These are phyloP conservation scores for Rhynchomys soricoides DNA, from an alignment of 2,113 vertebrate species.

Conservation along the genomic window DNA sequence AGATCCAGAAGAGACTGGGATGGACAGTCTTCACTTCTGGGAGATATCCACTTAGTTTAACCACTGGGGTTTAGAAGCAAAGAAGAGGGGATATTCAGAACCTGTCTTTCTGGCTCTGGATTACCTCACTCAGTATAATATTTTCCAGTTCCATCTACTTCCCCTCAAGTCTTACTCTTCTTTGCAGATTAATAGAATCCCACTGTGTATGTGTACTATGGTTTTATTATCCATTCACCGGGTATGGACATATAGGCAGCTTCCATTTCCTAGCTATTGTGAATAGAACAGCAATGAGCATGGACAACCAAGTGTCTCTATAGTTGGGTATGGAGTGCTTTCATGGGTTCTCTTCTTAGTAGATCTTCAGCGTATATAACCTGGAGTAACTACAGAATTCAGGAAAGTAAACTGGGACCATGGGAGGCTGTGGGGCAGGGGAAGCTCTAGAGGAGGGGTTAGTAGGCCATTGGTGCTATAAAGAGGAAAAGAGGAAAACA, in stretches of 20 bases:
- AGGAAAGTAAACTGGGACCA: not conserved
- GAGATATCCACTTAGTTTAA: not conserved
- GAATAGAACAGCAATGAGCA: not conserved
- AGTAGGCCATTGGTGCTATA: not conserved
- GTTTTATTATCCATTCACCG: not conserved
- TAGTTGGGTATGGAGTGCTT: not conserved
- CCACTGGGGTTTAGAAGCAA: not conserved
- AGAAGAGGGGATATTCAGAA: too few species aligned
- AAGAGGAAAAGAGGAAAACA: not conserved
- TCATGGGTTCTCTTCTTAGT: not conserved
- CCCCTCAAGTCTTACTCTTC: not conserved
- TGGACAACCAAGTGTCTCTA: not conserved
- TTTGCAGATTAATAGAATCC: not conserved
- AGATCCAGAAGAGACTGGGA: not conserved
- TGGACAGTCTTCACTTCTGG: not conserved
- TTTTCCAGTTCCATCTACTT: not conserved
- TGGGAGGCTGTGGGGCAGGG: not conserved
- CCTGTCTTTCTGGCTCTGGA: not conserved
- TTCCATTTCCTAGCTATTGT: not conserved
- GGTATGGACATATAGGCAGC: not conserved
- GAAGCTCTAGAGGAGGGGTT: not conserved
- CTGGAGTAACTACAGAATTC: not conserved
- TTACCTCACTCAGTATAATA: not conserved
- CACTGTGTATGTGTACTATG: not conserved
- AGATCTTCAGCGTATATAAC: not conserved